A percentile compares a stretch with the other conserved stretches of the same genome.
Evolutionary conservation across 2,888 invertebrate species (phyloP).

Genomic region (Choristoneura rosaceana): DNA sequence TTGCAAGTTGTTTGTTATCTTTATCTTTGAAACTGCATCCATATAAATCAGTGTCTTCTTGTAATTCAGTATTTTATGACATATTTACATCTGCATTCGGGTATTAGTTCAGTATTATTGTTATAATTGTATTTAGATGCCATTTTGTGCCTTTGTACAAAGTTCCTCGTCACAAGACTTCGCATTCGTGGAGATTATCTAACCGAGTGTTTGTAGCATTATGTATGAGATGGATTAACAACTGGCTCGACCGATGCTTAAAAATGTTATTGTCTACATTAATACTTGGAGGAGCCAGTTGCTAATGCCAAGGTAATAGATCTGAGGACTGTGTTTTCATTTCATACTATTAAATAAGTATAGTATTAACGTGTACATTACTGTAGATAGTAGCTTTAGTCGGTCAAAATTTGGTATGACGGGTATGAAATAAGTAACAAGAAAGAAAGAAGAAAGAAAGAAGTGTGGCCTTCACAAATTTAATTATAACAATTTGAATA

Average conservation of each 20-base stretch:
- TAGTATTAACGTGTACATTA: conserved; percentile 28
- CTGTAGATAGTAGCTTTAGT: conserved; percentile 20
- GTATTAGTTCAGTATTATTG: conserved; percentile 38
- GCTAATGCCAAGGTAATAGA: conserved; percentile 21
- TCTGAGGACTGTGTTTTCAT: conserved; percentile 29
- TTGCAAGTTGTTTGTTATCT: too few relatives aligned
- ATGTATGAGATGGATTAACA: conserved; percentile 9
- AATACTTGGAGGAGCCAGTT: conserved; percentile 4
- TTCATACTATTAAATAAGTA: conserved; percentile 27
- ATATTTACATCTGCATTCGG: conserved; percentile 21
- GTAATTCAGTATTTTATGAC: neutral
- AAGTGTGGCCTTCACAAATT: neutral
- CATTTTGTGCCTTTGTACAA: conserved; percentile 33
- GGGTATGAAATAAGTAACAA: conserved; percentile 1
- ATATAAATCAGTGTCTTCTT: too few relatives aligned
- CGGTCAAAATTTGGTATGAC: conserved; percentile 16
- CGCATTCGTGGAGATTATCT: conserved; percentile 11
- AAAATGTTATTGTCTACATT: neutral
- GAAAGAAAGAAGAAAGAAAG: neutral
- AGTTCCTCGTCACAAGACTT: conserved; percentile 40
- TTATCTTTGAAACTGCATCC: too few relatives aligned
- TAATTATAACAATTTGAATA: neutral
- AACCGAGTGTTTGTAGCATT: conserved; percentile 9
- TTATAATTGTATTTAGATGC: conserved; percentile 24
- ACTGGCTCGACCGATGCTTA: neutral